Evolutionary conservation across 2,888 invertebrate species (phyloP).

Genomic region (Trichogramma evanescens): DNA sequence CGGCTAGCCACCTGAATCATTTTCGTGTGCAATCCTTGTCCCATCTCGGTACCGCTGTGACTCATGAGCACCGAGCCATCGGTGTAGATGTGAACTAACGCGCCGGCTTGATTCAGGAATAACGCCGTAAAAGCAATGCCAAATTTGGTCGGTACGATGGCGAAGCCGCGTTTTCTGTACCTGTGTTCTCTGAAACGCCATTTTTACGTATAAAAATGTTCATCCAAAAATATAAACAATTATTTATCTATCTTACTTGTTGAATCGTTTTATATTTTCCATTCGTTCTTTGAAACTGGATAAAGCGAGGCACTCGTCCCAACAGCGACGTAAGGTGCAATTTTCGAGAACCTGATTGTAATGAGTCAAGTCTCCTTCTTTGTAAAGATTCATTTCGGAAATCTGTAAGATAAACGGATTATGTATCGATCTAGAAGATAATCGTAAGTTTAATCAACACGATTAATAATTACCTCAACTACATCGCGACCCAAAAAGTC

Average conservation of each 20-base stretch:
- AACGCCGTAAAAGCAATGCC: slow-evolving; percentile 74
- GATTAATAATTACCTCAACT: slow-evolving; percentile 51
- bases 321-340: slow-evolving; percentile 69
- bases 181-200: slow-evolving; percentile 58
- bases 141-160: slow-evolving; percentile 75
- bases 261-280: slow-evolving; percentile 60
- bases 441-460: background rate
- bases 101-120: slow-evolving; percentile 79
- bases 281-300: slow-evolving; percentile 59
- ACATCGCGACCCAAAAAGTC: slow-evolving; percentile 59
- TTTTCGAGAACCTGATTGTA: slow-evolving; percentile 67
- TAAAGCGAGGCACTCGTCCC: slow-evolving; percentile 67
- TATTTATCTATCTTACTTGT: slow-evolving; percentile 52
- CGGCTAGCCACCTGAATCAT: slow-evolving; percentile 86
- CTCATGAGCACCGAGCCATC: slow-evolving; percentile 84
- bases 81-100: slow-evolving; percentile 76
- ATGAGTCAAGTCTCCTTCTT: slow-evolving; percentile 70
- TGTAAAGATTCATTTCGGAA: slow-evolving; percentile 67
- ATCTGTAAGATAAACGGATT: slow-evolving; percentile 39
- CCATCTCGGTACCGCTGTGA: slow-evolving; percentile 95
- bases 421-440: background rate
- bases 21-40: slow-evolving; percentile 93
- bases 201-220: background rate
- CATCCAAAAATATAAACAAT: background rate
- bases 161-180: slow-evolving; percentile 81